Evolutionary conservation across 2,113 vertebrate genomes (phyloP).

Genomic region (Andinoacara biseriatus): DNA sequence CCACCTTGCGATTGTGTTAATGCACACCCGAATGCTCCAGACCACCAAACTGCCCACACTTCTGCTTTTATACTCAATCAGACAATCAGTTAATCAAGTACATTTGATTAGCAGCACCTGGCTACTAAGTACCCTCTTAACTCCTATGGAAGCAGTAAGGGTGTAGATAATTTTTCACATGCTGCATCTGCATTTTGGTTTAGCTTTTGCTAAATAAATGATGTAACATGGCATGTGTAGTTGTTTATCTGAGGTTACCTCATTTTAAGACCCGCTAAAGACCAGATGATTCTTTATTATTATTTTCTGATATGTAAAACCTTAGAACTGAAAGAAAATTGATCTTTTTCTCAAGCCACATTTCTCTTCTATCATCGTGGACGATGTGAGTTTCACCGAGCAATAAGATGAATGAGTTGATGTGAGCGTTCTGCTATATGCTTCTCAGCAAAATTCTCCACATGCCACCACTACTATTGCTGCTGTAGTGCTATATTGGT

Average conservation of each 20-base stretch:
- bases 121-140: not conserved
- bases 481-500: not conserved
- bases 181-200: not conserved
- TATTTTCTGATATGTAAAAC: not conserved
- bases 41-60: not conserved
- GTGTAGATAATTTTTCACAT: not conserved
- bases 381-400: not conserved
- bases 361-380: not conserved
- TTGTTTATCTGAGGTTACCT: not conserved
- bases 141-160: not conserved
- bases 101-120: constrained; percentile 1
- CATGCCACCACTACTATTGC: not conserved
- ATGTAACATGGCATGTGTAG: not conserved
- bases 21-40: not conserved
- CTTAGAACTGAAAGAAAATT: not conserved
- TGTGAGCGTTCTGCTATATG: too few relatives aligned
- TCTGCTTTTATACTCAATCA: not conserved
- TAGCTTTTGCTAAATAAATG: not conserved
- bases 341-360: not conserved
- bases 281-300: not conserved
- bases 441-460: not conserved
- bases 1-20: not conserved
- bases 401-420: not conserved
- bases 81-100: not conserved
- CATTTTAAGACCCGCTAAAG: not conserved